A percentile compares a stretch with the other conserved stretches of the same genome.
Conservation (phyloP, 2,797 vertebrate genomes). For the Australoheros facetus region DNA sequence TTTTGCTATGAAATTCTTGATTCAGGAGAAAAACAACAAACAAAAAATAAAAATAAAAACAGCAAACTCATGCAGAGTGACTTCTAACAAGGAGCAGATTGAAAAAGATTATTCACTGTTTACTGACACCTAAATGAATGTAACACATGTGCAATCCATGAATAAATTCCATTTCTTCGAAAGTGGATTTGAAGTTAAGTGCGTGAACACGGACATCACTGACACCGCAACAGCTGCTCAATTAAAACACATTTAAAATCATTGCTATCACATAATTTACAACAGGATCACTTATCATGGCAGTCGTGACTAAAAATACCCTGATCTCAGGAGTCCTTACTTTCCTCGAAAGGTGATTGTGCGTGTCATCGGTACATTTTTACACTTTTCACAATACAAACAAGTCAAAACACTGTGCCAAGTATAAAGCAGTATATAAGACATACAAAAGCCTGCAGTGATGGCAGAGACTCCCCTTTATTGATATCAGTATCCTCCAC, state of each 20-base stretch:
- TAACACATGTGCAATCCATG: slow-evolving; percentile 61
- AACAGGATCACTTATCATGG: slow-evolving; percentile 53
- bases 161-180: slow-evolving; percentile 57
- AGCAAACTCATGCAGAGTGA: slow-evolving; percentile 45
- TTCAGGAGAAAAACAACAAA: slow-evolving; percentile 4
- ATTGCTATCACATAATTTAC: slow-evolving; percentile 47
- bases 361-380: slow-evolving; percentile 25
- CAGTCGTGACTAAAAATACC: slow-evolving; percentile 28
- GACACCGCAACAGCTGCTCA: slow-evolving; percentile 36
- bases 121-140: slow-evolving; percentile 63
- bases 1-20: slow-evolving; percentile 25
- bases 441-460: slow-evolving; percentile 44
- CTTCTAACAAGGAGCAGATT: slow-evolving; percentile 22
- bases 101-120: slow-evolving; percentile 34
- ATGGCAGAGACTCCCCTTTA: slow-evolving; percentile 14
- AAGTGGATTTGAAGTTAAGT: slow-evolving; percentile 25
- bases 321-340: slow-evolving; percentile 19
- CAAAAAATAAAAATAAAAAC: slow-evolving; percentile 15
- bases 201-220: slow-evolving; percentile 48
- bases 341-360: slow-evolving; percentile 54
- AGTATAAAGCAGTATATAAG: slow-evolving; percentile 46
- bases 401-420: slow-evolving; percentile 40
- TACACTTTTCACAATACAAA: slow-evolving; percentile 58
- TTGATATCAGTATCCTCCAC: slow-evolving; percentile 12
- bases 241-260: slow-evolving; percentile 49